These are phyloP conservation scores for Harlomillsia oculata DNA, from an alignment of 1,140 invertebrate species.

Conservation along the genomic window DNA sequence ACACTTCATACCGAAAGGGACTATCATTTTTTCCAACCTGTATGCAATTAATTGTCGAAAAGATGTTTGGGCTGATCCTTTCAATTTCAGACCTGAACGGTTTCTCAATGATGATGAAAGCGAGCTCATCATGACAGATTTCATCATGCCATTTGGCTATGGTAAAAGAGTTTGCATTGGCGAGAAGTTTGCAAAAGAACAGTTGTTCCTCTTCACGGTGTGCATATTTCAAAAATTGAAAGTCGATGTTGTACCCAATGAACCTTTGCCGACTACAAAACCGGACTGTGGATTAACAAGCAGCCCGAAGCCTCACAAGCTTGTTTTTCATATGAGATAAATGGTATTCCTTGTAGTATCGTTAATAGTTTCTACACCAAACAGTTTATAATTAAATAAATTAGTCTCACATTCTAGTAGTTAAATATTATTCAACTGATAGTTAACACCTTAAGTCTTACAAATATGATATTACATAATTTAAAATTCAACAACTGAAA, in stretches of 20 bases:
- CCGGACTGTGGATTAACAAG: not conserved
- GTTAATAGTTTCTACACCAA: too few relatives aligned
- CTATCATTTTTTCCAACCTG: constrained; percentile 41
- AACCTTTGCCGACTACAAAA: constrained; percentile 3
- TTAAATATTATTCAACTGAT: too few relatives aligned
- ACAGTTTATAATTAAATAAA: too few relatives aligned
- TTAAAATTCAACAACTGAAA: too few relatives aligned
- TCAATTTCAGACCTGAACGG: constrained; percentile 39
- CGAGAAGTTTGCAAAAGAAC: not conserved
- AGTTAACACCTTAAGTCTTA: too few relatives aligned
- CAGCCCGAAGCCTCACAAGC: not conserved
- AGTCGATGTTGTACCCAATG: not conserved
- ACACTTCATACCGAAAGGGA: constrained; percentile 39
- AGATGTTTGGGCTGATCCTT: constrained; percentile 39
- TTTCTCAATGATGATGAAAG: constrained; percentile 38
- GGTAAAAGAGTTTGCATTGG: constrained; percentile 11
- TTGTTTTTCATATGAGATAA: not conserved
- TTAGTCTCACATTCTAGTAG: too few relatives aligned
- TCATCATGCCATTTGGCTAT: not conserved
- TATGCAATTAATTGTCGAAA: constrained; percentile 41
- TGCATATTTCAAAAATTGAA: constrained; percentile 7
- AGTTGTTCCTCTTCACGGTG: constrained; percentile 7
- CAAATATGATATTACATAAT: too few relatives aligned
- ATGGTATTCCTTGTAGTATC: too few relatives aligned
- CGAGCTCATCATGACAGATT: not conserved